Conservation (phyloP, 2,797 vertebrate genomes). For the Epinephelus awoara region DNA sequence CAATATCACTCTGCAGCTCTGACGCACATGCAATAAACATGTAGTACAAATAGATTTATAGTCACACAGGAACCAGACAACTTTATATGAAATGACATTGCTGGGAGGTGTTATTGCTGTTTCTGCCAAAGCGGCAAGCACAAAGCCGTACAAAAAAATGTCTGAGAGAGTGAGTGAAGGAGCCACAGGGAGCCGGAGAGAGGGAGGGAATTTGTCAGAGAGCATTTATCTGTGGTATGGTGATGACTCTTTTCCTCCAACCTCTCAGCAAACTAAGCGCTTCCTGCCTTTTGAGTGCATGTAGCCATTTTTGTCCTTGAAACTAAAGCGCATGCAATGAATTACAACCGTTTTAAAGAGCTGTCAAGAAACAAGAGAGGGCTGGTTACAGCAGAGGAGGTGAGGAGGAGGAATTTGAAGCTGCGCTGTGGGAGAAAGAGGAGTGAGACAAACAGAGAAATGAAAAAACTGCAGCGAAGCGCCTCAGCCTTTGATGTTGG, state of each 20-base stretch:
- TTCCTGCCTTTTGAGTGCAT: slow-evolving; percentile 79
- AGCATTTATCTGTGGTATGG: slow-evolving; percentile 82
- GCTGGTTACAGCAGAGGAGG: slow-evolving; percentile 54
- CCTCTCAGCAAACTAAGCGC: slow-evolving; percentile 76
- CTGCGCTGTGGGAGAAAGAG: slow-evolving; percentile 44
- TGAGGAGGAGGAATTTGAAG: slow-evolving; percentile 54
- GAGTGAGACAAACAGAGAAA: slow-evolving; percentile 48
- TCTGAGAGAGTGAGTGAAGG: slow-evolving; percentile 48
- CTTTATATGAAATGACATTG: slow-evolving; percentile 18
- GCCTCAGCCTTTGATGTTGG: slow-evolving; percentile 62
- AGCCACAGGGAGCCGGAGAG: slow-evolving; percentile 64
- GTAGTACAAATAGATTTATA: slow-evolving; percentile 17
- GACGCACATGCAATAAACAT: slow-evolving; percentile 18
- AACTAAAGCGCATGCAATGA: slow-evolving; percentile 72
- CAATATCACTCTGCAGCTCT: slow-evolving; percentile 30
- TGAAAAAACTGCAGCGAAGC: slow-evolving; percentile 54
- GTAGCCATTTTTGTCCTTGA: slow-evolving; percentile 74
- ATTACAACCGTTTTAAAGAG: slow-evolving; percentile 71
- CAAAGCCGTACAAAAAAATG: slow-evolving; percentile 43
- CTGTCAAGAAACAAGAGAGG: slow-evolving; percentile 70
- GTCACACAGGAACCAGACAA: slow-evolving; percentile 29
- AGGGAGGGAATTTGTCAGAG: slow-evolving; percentile 74
- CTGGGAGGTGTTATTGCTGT: slow-evolving; percentile 39
- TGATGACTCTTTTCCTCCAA: slow-evolving; percentile 82
- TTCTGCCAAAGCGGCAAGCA: slow-evolving; percentile 41